Evolutionary conservation across 1,140 invertebrate species (phyloP).

Genomic region (Euura lappo): DNA sequence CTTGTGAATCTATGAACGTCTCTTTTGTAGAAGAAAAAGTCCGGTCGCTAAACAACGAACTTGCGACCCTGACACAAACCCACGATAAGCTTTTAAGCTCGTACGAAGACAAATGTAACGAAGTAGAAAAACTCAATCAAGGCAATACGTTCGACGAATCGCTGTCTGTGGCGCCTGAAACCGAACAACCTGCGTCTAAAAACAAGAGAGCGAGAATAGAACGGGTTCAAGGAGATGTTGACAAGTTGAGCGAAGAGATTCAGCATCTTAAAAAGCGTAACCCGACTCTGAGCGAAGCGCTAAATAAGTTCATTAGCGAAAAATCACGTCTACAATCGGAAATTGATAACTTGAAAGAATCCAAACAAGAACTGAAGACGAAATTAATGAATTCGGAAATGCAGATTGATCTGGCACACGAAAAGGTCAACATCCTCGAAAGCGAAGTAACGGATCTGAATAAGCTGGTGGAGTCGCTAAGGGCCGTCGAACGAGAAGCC

Average conservation of each 20-base stretch:
- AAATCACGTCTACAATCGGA: not conserved
- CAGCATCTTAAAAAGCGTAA: not conserved
- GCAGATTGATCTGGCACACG: conserved; percentile 15
- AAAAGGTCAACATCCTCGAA: conserved; percentile 33
- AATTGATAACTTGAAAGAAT: not conserved
- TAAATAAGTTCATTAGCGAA: not conserved
- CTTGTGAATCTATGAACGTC: conserved; percentile 28
- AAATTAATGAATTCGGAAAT: conserved; percentile 26
- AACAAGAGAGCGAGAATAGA: not conserved
- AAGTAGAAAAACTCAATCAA: conserved; percentile 35
- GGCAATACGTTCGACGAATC: conserved; percentile 14
- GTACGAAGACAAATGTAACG: conserved; percentile 35
- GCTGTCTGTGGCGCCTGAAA: not conserved
- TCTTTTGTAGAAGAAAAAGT: conserved; percentile 38
- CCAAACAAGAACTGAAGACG: conserved; percentile 16
- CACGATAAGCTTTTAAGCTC: conserved; percentile 27
- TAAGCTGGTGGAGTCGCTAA: conserved; percentile 21
- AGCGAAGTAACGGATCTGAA: conserved; percentile 30
- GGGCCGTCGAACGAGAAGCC: not conserved
- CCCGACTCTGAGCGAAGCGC: not conserved
- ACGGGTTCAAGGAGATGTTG: not conserved
- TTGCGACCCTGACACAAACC: conserved; percentile 35
- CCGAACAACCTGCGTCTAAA: not conserved
- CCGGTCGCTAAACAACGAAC: conserved; percentile 27
- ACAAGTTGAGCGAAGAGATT: not conserved